Conservation (phyloP, 1,140 invertebrate genomes). For the Rhynchophorus ferrugineus region DNA sequence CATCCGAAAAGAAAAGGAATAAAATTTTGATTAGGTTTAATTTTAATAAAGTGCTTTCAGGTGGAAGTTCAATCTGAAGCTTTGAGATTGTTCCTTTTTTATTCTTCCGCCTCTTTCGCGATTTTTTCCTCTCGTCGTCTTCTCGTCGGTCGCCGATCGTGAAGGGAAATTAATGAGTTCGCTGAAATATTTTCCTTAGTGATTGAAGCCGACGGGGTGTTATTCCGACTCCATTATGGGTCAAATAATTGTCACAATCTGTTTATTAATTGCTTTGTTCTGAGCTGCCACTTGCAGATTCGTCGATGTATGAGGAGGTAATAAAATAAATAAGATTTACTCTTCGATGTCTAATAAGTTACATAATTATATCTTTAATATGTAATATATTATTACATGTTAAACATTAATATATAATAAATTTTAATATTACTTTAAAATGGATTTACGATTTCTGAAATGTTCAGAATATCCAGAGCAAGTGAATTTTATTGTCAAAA, state of each 20-base stretch:
- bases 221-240: background rate
- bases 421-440: too few species aligned
- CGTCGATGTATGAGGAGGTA: too few species aligned
- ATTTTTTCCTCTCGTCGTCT: background rate
- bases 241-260: background rate
- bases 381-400: too few species aligned
- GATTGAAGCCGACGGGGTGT: background rate
- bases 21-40: background rate
- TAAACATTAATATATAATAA: too few species aligned
- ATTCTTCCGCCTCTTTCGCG: background rate
- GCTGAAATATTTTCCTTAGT: background rate
- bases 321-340: too few species aligned
- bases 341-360: too few species aligned
- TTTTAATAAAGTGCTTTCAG: background rate
- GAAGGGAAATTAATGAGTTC: background rate
- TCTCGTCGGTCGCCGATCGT: background rate
- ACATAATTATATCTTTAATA: too few species aligned
- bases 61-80: background rate
- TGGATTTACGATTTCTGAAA: too few species aligned
- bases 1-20: background rate
- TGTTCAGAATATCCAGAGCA: too few species aligned
- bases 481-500: too few species aligned
- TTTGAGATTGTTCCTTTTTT: background rate
- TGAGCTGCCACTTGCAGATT: too few species aligned
- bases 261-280: background rate